Evolutionary conservation across 35 echinoderm and acorn worm genomes (phyloP).

Genomic region (Amphiura filiformis): DNA sequence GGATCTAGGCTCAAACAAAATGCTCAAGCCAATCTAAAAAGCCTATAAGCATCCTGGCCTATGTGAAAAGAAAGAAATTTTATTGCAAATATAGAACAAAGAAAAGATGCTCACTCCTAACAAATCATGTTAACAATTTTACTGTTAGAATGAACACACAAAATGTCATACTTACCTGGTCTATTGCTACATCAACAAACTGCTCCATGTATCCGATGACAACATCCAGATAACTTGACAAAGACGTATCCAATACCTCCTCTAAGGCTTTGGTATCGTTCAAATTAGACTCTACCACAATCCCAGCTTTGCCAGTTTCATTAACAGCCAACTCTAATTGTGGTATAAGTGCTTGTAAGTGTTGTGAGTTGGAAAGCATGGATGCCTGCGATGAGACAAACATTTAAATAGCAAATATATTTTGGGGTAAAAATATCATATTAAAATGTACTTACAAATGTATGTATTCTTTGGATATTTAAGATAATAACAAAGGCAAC

Average conservation of each 20-base stretch:
- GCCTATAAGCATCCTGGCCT: too few species aligned
- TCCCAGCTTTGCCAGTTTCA: neutral
- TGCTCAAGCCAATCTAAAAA: too few species aligned
- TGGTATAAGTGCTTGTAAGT: neutral
- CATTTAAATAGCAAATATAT: too few species aligned
- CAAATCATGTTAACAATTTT: neutral
- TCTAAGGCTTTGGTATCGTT: neutral
- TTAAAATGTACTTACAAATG: too few species aligned
- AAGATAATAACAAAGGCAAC: too few species aligned
- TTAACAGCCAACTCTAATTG: neutral
- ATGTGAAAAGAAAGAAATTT: neutral
- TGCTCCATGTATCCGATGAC: neutral
- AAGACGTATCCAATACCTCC: neutral
- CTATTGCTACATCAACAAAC: neutral
- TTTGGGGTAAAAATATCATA: too few species aligned
- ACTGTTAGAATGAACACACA: neutral
- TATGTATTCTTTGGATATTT: too few species aligned
- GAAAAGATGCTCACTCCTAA: neutral
- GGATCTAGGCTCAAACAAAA: too few species aligned
- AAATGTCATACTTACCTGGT: neutral
- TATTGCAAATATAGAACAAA: neutral
- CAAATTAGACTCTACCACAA: neutral
- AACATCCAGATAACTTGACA: neutral
- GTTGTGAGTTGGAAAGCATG: neutral
- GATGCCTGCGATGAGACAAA: neutral